A percentile compares a stretch with the other conserved stretches of the same genome.
Conservation (phyloP, 2,888 invertebrate genomes). For the Volucella inflata region DNA sequence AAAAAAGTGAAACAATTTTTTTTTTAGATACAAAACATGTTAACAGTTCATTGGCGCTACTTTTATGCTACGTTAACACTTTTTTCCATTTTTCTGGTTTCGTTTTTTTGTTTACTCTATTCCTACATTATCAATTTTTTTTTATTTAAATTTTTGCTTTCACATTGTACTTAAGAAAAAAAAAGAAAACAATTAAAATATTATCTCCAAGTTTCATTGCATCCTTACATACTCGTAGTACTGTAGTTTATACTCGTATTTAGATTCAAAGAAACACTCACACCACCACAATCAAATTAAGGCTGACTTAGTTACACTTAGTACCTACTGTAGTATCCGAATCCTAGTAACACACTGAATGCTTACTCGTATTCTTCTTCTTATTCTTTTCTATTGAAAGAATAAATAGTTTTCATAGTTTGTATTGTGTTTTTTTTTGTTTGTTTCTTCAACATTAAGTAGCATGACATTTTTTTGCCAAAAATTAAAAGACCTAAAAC, state of each 20-base stretch:
- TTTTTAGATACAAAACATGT: slow-evolving; percentile 58
- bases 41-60: slow-evolving; percentile 71
- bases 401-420: too few species aligned
- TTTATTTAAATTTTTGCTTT: slow-evolving; percentile 43
- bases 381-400: too few species aligned
- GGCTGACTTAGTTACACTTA: slow-evolving; percentile 19
- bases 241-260: slow-evolving; percentile 25
- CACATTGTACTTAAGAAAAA: slow-evolving; percentile 18
- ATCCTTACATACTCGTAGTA: slow-evolving; percentile 54
- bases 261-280: background rate
- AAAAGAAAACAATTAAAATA: background rate
- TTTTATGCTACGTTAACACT: slow-evolving; percentile 71
- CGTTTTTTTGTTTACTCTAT: background rate
- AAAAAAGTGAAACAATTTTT: slow-evolving; percentile 45
- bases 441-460: too few species aligned
- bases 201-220: slow-evolving; percentile 61
- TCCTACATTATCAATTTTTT: background rate
- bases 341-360: background rate
- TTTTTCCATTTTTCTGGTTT: slow-evolving; percentile 37
- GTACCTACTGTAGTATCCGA: slow-evolving; percentile 12
- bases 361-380: too few species aligned
- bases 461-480: too few species aligned
- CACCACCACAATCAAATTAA: slow-evolving; percentile 1
- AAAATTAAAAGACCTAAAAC: too few species aligned
- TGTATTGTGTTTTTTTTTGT: too few species aligned